Percentiles rank a stretch among this genome's conserved stretches.
Conservation (phyloP, 2,888 invertebrate species). For the Xestia sexstrigata region DNA sequence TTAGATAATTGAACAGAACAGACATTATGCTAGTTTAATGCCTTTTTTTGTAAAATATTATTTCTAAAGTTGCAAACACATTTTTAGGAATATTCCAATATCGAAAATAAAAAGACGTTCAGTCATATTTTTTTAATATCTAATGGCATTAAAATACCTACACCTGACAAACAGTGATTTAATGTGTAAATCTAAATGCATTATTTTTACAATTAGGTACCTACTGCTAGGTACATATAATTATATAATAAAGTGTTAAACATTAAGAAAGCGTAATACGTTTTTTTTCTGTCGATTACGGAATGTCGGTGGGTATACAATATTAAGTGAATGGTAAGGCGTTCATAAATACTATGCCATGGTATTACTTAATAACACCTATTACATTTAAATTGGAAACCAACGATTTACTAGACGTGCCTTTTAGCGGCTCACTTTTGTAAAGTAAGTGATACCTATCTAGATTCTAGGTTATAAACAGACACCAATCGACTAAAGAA, state of each 20-base stretch:
- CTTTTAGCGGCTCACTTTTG: slow-evolving; percentile 8
- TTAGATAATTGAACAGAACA: slow-evolving; percentile 47
- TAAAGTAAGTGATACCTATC: slow-evolving; percentile 29
- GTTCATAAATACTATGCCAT: slow-evolving; percentile 22
- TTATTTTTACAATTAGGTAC: slow-evolving; percentile 40
- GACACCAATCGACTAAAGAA: slow-evolving; percentile 56
- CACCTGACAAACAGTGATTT: slow-evolving; percentile 7
- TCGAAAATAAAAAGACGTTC: slow-evolving; percentile 48
- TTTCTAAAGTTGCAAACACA: slow-evolving; percentile 10
- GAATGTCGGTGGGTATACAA: slow-evolving; percentile 44
- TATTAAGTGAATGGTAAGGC: slow-evolving; percentile 32
- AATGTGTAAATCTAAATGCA: slow-evolving; percentile 39
- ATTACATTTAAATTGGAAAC: slow-evolving; percentile 24
- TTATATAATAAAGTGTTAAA: slow-evolving; percentile 10
- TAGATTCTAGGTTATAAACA: slow-evolving; percentile 37
- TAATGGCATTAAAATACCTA: slow-evolving; percentile 41
- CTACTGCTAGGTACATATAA: background rate
- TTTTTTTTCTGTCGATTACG: slow-evolving; percentile 29
- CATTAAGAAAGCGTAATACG: slow-evolving; percentile 38
- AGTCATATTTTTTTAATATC: slow-evolving; percentile 55
- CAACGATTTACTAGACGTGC: slow-evolving; percentile 17
- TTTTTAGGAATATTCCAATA: slow-evolving; percentile 15
- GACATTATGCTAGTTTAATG: slow-evolving; percentile 22
- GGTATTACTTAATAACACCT: slow-evolving; percentile 6
- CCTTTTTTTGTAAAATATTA: slow-evolving; percentile 12